These are phyloP conservation scores for Peromyscus eremicus DNA, from an alignment of 2,797 vertebrate genomes.

Conservation along the genomic window DNA sequence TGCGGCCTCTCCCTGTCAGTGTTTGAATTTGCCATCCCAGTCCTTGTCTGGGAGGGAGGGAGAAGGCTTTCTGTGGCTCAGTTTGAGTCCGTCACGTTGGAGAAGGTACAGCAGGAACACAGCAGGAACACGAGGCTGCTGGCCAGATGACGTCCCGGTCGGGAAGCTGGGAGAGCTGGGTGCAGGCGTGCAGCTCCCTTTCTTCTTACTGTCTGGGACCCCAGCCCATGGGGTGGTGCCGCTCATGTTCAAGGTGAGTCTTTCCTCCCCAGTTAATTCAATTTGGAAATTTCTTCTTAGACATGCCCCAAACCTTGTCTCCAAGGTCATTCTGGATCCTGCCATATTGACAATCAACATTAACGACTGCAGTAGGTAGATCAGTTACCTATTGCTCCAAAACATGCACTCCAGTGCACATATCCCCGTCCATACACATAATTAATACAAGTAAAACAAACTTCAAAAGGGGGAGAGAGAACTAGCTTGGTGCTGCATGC, in stretches of 20 bases:
- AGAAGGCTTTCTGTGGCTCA: not conserved
- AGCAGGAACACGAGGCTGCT: not conserved
- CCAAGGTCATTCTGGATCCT: not conserved
- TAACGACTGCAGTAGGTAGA: not conserved
- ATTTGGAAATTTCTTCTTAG: not conserved
- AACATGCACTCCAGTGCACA: not conserved
- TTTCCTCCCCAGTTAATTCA: not conserved
- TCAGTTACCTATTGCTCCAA: not conserved
- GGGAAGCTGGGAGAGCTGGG: not conserved
- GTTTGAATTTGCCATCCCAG: not conserved
- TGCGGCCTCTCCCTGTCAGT: not conserved
- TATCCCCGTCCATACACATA: not conserved
- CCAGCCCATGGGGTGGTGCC: not conserved
- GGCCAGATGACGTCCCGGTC: no score
- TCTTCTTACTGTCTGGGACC: not conserved
- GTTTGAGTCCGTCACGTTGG: not conserved
- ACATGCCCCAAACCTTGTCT: not conserved
- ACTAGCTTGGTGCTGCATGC: not conserved
- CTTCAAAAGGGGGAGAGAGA: not conserved
- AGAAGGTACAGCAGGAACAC: not conserved
- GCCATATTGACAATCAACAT: not conserved
- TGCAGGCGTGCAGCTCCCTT: not conserved
- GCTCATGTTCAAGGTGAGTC: not conserved
- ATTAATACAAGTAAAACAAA: not conserved
- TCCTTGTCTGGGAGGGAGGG: not conserved